Conservation (phyloP, 2,888 invertebrate species). For the Drosophila sordidula region DNA sequence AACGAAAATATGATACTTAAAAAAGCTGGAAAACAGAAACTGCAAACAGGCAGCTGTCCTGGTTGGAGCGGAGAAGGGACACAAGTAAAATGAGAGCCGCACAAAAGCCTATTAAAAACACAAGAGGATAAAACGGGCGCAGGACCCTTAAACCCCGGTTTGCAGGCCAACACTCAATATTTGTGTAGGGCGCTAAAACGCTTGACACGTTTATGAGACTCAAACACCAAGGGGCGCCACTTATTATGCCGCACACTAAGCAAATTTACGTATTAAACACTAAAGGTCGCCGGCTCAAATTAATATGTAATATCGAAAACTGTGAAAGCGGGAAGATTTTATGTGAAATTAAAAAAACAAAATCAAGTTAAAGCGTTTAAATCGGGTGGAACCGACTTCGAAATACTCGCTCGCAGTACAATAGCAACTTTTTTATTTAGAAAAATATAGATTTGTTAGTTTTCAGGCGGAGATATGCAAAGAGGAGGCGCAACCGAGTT, state of each 20-base stretch:
- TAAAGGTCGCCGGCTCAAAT: slow-evolving; percentile 38
- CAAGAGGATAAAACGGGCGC: slow-evolving; percentile 16
- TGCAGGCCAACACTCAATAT: slow-evolving; percentile 47
- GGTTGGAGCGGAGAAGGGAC: background rate
- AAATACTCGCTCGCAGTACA: no score
- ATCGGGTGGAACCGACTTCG: no score
- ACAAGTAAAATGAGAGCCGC: slow-evolving; percentile 42
- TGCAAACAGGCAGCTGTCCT: slow-evolving; percentile 10
- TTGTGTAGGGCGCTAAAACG: slow-evolving; percentile 57
- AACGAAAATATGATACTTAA: slow-evolving; percentile 30
- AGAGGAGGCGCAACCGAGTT: no score
- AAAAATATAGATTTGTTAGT: no score
- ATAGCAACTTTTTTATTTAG: no score
- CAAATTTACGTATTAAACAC: slow-evolving; percentile 40
- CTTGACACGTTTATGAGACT: slow-evolving; percentile 48
- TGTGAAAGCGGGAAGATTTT: slow-evolving; percentile 11
- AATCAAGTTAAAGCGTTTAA: no score
- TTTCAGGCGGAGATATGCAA: no score
- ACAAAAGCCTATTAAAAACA: slow-evolving; percentile 68
- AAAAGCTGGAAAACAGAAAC: slow-evolving; percentile 15
- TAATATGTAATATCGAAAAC: slow-evolving; percentile 56
- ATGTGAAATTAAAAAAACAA: slow-evolving; percentile 20
- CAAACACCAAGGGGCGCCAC: slow-evolving; percentile 33
- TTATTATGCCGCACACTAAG: slow-evolving; percentile 43
- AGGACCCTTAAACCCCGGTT: slow-evolving; percentile 24